Percentiles rank a stretch among this genome's conserved stretches.
Evolutionary conservation across 64 coral and sea anemone genomes (phyloP).

Genomic region (Actinia tenebrosa): DNA sequence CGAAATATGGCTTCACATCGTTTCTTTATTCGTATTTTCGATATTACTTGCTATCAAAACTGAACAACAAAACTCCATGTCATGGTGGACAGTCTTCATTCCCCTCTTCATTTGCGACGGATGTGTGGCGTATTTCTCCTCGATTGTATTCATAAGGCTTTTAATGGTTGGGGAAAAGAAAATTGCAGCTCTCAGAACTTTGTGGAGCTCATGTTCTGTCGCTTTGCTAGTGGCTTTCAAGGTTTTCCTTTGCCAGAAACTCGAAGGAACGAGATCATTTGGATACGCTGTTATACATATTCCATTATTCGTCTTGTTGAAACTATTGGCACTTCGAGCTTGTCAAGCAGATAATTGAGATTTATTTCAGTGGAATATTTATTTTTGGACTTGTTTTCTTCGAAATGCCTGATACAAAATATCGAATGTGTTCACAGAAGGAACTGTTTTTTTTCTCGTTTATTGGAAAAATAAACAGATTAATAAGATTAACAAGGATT

Average conservation of each 20-base stretch:
- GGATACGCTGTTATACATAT: constrained; percentile 85
- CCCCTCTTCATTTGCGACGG: constrained; percentile 93
- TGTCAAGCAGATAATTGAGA: constrained; percentile 63
- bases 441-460: too few relatives aligned
- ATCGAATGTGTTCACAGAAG: too few relatives aligned
- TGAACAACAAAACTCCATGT: constrained; percentile 41
- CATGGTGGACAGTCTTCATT: constrained; percentile 96
- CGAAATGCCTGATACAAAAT: too few relatives aligned
- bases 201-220: constrained; percentile 72
- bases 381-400: background rate
- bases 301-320: constrained; percentile 85
- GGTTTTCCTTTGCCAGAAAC: constrained; percentile 71
- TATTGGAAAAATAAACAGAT: too few relatives aligned
- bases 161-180: constrained; percentile 58
- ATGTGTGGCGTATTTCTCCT: constrained; percentile 81
- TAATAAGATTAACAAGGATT: too few relatives aligned
- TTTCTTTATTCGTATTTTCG: constrained; percentile 76
- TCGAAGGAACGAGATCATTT: constrained; percentile 42
- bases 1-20: constrained; percentile 88
- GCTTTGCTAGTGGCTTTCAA: constrained; percentile 73
- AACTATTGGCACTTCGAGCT: constrained; percentile 70
- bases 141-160: constrained; percentile 94
- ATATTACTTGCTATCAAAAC: constrained; percentile 84
- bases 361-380: background rate
- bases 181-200: constrained; percentile 79